Conservation (phyloP, 2,113 vertebrate species). For the human region GRCh38 chr1:64323001-64323500, state of each 20-base stretch:
- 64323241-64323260: neutral
- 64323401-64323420: too few relatives aligned
- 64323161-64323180: neutral
- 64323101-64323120: neutral
- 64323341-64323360: neutral
- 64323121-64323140: neutral
- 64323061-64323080: neutral
- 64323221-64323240: neutral
- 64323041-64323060: neutral
- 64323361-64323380: neutral
- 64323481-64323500: too few relatives aligned
- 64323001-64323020: neutral
- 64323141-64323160: neutral
- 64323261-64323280: neutral
- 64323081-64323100: neutral
- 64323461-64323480: too few relatives aligned
- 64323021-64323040: neutral
- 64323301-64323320: neutral
- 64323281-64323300: neutral
- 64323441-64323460: too few relatives aligned
- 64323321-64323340: neutral
- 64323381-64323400: too few relatives aligned
- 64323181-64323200: conserved; percentile 9
- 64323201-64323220: neutral
- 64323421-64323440: too few relatives aligned